These are phyloP conservation scores for Drosophila cyrtoloma DNA, from an alignment of 2,888 invertebrate genomes.

Conservation along the genomic window DNA sequence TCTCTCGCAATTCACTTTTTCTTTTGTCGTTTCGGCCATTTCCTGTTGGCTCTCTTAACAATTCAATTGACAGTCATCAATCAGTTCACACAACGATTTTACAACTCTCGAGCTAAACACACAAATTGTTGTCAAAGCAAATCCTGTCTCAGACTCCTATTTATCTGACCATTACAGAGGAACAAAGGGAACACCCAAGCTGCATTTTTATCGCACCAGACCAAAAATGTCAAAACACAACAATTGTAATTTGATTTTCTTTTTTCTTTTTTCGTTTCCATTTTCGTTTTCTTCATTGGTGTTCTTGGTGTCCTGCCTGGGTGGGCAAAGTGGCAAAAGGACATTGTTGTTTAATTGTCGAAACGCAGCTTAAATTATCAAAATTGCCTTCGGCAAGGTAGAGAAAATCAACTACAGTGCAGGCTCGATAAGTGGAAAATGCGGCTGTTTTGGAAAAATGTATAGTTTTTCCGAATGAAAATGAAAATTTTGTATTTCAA, in stretches of 20 bases:
- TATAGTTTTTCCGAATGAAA: not conserved
- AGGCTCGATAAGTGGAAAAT: not conserved
- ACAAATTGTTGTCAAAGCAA: conserved; percentile 27
- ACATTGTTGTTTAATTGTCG: conserved; percentile 2
- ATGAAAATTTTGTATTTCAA: not conserved
- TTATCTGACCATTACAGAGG: conserved; percentile 4
- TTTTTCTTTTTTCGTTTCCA: too few species aligned
- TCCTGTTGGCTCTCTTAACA: conserved; percentile 24
- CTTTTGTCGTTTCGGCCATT: conserved; percentile 20
- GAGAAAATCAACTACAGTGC: not conserved
- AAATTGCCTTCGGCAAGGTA: conserved; percentile 1
- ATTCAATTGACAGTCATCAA: conserved; percentile 7
- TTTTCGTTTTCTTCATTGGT: not conserved
- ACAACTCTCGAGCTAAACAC: conserved; percentile 29
- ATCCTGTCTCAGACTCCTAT: not conserved
- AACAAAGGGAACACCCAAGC: conserved; percentile 57
- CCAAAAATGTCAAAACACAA: conserved; percentile 45
- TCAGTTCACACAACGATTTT: conserved; percentile 4
- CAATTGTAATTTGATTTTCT: conserved; percentile 25
- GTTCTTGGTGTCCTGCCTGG: conserved; percentile 17
- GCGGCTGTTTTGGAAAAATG: not conserved
- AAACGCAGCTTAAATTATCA: conserved; percentile 25
- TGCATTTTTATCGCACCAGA: conserved; percentile 43
- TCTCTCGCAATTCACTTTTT: not conserved
- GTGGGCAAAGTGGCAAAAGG: conserved; percentile 34